phyloP scores from a whole-genome alignment of 1,140 invertebrate genomes.

The Paraescarpia echinospica region DNA sequence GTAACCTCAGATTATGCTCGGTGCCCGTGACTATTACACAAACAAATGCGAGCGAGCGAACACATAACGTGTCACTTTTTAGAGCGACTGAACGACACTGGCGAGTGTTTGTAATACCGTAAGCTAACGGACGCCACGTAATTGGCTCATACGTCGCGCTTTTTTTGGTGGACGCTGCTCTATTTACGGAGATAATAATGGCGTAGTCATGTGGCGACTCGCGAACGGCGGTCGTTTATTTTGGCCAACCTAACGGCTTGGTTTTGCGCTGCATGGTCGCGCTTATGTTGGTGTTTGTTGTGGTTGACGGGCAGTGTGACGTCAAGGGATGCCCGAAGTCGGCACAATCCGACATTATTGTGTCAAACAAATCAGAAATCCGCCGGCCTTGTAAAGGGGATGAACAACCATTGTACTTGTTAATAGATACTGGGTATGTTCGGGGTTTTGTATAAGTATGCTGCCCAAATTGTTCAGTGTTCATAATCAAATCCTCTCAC shows the following conservation, averaged over 20 bases:
- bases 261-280: background rate
- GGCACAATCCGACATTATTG: no score
- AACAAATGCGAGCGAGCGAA: background rate
- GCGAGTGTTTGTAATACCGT: background rate
- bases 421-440: no score
- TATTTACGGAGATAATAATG: background rate
- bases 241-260: background rate
- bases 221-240: background rate
- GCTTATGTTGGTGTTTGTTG: background rate
- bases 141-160: background rate
- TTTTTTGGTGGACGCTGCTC: background rate
- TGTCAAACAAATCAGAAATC: no score
- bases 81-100: background rate
- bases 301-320: background rate
- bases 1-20: background rate
- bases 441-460: no score
- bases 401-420: no score
- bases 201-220: background rate
- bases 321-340: background rate
- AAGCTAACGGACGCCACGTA: background rate
- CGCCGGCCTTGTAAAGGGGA: no score
- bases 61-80: background rate
- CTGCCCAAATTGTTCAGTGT: no score
- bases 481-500: no score
- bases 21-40: background rate